A percentile compares a stretch with the other conserved stretches of the same genome.
Conservation (phyloP, 2,888 invertebrate species). For the Teleogryllus oceanicus region DNA sequence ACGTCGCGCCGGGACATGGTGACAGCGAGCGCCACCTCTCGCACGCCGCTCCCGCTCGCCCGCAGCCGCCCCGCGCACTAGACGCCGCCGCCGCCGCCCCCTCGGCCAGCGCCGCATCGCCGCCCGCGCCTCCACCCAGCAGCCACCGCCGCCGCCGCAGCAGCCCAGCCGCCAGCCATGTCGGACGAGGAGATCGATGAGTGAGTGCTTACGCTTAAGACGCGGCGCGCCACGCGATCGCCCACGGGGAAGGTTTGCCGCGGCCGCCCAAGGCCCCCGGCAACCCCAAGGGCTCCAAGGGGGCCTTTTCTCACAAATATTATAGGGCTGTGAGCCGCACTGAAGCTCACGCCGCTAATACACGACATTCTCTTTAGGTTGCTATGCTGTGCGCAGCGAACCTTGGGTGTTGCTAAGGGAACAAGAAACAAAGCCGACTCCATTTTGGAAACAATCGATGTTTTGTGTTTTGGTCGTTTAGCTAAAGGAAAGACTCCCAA, state of each 20-base stretch:
- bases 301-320: no score
- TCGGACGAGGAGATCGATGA: constrained; percentile 10
- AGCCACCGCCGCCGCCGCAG: background rate
- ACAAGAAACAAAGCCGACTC: no score
- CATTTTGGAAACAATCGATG: no score
- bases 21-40: no score
- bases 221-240: no score
- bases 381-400: background rate
- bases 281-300: no score
- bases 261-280: no score
- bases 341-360: background rate
- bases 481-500: no score
- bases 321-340: background rate
- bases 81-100: background rate
- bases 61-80: background rate
- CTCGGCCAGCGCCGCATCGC: background rate
- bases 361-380: background rate
- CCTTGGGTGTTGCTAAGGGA: no score
- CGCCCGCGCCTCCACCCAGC: background rate
- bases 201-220: background rate
- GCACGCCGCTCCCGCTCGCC: background rate
- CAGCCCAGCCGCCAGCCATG: background rate
- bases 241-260: no score
- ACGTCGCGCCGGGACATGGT: background rate
- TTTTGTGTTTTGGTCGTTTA: no score